Conservation (phyloP, 2,888 invertebrate genomes). For the Amiota communis region DNA sequence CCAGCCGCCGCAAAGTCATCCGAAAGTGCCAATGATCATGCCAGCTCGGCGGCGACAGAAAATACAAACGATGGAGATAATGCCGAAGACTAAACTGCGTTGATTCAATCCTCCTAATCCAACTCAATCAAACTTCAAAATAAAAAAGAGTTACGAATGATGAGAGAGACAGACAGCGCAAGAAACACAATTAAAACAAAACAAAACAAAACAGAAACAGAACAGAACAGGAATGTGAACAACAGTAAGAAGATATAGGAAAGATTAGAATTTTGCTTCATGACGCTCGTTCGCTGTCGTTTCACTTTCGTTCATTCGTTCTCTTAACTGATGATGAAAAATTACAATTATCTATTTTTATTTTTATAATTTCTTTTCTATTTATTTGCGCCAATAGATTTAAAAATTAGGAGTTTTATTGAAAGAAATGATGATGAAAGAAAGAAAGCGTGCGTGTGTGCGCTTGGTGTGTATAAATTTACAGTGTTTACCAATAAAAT, state of each 20-base stretch:
- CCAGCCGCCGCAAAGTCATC: conserved; percentile 45
- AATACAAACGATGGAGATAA: conserved; percentile 42
- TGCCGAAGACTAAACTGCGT: conserved; percentile 49
- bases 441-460: conserved; percentile 28
- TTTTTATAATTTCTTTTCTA: conserved; percentile 61
- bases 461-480: conserved; percentile 35
- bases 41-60: conserved; percentile 44
- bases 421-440: conserved; percentile 38
- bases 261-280: not conserved
- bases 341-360: conserved; percentile 57
- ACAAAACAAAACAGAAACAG: conserved; percentile 22
- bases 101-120: not conserved
- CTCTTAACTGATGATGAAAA: conserved; percentile 40
- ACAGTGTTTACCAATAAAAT: not conserved
- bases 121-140: not conserved
- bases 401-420: conserved; percentile 47
- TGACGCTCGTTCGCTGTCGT: conserved; percentile 25
- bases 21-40: conserved; percentile 62
- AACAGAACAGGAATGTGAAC: not conserved
- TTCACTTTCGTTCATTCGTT: conserved; percentile 46
- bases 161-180: conserved; percentile 47
- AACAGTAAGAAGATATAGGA: not conserved
- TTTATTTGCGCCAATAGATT: conserved; percentile 54
- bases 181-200: conserved; percentile 25
- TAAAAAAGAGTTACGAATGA: conserved; percentile 37